Evolutionary conservation across 2,888 invertebrate genomes (phyloP).

Genomic region (Drosophila tripunctata): DNA sequence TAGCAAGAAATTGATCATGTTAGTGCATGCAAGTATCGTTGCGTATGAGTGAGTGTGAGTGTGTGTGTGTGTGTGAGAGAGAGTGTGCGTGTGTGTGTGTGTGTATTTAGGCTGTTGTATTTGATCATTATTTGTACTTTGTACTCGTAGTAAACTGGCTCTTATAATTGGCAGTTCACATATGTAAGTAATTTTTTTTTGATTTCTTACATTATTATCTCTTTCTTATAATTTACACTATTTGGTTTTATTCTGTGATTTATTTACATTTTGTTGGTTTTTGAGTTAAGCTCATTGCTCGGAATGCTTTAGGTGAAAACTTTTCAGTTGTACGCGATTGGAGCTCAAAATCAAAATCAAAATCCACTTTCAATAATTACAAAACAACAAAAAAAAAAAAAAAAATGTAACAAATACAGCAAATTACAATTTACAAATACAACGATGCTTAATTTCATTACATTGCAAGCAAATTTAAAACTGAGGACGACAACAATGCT

Average conservation of each 20-base stretch:
- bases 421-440: slow-evolving; percentile 33
- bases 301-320: slow-evolving; percentile 78
- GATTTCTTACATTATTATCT: slow-evolving; percentile 8
- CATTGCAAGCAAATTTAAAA: slow-evolving; percentile 51
- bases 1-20: slow-evolving; percentile 14
- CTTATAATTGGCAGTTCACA: slow-evolving; percentile 44
- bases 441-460: slow-evolving; percentile 52
- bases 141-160: slow-evolving; percentile 46
- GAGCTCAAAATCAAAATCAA: slow-evolving; percentile 48
- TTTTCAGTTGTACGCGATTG: slow-evolving; percentile 61
- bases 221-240: slow-evolving; percentile 23
- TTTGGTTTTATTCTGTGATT: slow-evolving; percentile 31
- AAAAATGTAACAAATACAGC: slow-evolving; percentile 5
- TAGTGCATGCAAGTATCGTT: slow-evolving; percentile 56
- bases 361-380: slow-evolving; percentile 23
- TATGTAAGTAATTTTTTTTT: slow-evolving; percentile 4
- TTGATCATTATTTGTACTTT: slow-evolving; percentile 20
- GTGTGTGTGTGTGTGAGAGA: slow-evolving; percentile 10
- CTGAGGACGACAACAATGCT: slow-evolving; percentile 53
- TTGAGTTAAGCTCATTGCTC: slow-evolving; percentile 74
- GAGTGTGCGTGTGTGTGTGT: slow-evolving; percentile 2
- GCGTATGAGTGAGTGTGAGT: slow-evolving; percentile 13
- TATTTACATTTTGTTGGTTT: slow-evolving; percentile 27
- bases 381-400: background rate
- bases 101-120: slow-evolving; percentile 4